phyloP scores from a whole-genome alignment of 2,888 invertebrate genomes.

The Parnassius orleans region DNA sequence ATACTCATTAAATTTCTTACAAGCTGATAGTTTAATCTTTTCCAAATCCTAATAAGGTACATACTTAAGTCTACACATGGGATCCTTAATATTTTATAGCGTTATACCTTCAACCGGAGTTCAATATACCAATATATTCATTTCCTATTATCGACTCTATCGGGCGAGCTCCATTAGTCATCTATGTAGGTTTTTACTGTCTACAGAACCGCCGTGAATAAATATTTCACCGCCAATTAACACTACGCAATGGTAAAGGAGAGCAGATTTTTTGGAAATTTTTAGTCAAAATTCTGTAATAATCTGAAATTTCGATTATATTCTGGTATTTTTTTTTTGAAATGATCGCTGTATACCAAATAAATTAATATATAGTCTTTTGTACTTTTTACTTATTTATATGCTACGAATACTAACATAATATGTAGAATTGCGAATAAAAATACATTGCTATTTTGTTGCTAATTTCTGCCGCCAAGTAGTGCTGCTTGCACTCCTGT shows the following conservation, averaged over 20 bases:
- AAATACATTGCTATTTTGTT: too few relatives aligned
- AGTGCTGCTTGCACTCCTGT: too few relatives aligned
- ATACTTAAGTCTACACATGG: slow-evolving; percentile 9
- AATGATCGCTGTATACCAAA: too few relatives aligned
- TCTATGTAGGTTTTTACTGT: slow-evolving; percentile 39
- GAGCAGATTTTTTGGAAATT: slow-evolving; percentile 4
- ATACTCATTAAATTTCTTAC: slow-evolving; percentile 12
- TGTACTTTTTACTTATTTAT: too few relatives aligned
- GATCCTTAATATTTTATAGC: slow-evolving; percentile 14
- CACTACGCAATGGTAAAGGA: slow-evolving; percentile 20
- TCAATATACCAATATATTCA: slow-evolving; percentile 46
- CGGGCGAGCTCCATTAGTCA: slow-evolving; percentile 42
- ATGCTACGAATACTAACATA: too few relatives aligned
- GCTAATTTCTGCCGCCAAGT: too few relatives aligned
- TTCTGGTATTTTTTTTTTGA: too few relatives aligned
- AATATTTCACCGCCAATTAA: slow-evolving; percentile 32
- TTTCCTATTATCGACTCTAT: slow-evolving; percentile 44
- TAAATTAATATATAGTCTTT: too few relatives aligned
- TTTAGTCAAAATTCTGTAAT: too few relatives aligned
- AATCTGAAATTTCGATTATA: too few relatives aligned
- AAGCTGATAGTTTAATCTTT: slow-evolving; percentile 23
- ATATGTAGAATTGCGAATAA: too few relatives aligned
- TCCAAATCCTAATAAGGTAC: slow-evolving; percentile 11
- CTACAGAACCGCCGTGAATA: slow-evolving; percentile 29
- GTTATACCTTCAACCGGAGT: slow-evolving; percentile 28